These are phyloP conservation scores for Drosophila anomalipes DNA, from an alignment of 2,888 invertebrate species.

Conservation along the genomic window DNA sequence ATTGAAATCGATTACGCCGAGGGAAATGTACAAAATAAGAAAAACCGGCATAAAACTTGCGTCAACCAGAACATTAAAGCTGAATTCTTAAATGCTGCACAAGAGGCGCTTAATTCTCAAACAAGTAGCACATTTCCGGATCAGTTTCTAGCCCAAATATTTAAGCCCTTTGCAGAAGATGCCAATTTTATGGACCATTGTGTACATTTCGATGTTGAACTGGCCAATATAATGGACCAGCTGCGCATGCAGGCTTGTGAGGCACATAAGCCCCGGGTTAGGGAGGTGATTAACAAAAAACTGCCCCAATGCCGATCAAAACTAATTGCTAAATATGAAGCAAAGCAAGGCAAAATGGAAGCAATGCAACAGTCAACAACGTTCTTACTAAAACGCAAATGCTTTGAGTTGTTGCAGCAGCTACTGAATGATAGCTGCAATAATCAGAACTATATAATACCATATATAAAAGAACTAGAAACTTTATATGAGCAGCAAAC, in stretches of 20 bases:
- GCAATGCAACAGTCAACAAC: background rate
- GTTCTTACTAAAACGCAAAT: slow-evolving; percentile 32
- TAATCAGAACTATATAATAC: background rate
- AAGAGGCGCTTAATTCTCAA: slow-evolving; percentile 28
- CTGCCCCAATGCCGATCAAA: background rate
- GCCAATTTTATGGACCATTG: slow-evolving; percentile 33
- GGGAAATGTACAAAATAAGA: background rate
- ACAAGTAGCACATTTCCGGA: slow-evolving; percentile 47
- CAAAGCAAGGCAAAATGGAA: slow-evolving; percentile 17
- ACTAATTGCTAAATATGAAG: slow-evolving; percentile 46
- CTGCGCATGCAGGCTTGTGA: slow-evolving; percentile 13
- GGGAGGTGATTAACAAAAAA: slow-evolving; percentile 9
- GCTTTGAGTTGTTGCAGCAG: slow-evolving; percentile 47
- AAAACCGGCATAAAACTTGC: slow-evolving; percentile 2
- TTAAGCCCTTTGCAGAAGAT: slow-evolving; percentile 45
- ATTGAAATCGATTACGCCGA: slow-evolving; percentile 41
- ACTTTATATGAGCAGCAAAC: slow-evolving; percentile 36
- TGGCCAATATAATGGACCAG: slow-evolving; percentile 32
- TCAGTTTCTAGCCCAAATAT: slow-evolving; percentile 40
- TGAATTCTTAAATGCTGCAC: slow-evolving; percentile 27
- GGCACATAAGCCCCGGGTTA: background rate
- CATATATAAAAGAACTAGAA: slow-evolving; percentile 49
- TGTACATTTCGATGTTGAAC: slow-evolving; percentile 32
- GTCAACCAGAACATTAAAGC: slow-evolving; percentile 35
- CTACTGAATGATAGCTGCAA: slow-evolving; percentile 15